These are phyloP conservation scores for Zalophus californianus DNA, from an alignment of 2,797 vertebrate species.

Conservation along the genomic window DNA sequence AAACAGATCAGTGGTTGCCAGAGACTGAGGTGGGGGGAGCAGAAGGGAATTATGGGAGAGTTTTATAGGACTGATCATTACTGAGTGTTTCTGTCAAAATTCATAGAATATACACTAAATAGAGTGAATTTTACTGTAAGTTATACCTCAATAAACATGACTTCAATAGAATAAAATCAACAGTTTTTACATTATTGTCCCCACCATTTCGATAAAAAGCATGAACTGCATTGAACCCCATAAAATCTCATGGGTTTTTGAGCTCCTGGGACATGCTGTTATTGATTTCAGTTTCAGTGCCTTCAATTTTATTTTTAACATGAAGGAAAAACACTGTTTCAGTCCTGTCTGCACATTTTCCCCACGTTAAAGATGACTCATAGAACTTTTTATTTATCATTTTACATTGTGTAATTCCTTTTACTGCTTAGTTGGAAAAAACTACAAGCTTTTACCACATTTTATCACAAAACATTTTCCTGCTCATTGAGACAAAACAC, in stretches of 20 bases:
- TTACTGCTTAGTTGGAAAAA: conserved; percentile 70
- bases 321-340: conserved; percentile 42
- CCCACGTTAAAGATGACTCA: conserved; percentile 66
- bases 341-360: conserved; percentile 56
- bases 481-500: conserved; percentile 77
- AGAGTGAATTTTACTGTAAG: neutral
- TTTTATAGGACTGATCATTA: neutral
- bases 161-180: neutral
- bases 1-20: neutral
- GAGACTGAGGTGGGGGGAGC: neutral
- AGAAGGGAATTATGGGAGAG: too few species aligned
- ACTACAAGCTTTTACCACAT: conserved; percentile 68
- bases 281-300: neutral
- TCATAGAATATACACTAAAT: neutral
- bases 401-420: conserved; percentile 70
- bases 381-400: conserved; percentile 63
- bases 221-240: neutral
- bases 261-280: neutral
- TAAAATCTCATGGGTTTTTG: neutral
- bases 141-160: neutral
- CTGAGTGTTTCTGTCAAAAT: neutral
- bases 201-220: neutral
- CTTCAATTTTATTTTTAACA: conserved; percentile 62
- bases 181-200: neutral
- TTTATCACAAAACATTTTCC: conserved; percentile 70